Conservation (phyloP, 1,140 invertebrate genomes). For the Lerema accius region DNA sequence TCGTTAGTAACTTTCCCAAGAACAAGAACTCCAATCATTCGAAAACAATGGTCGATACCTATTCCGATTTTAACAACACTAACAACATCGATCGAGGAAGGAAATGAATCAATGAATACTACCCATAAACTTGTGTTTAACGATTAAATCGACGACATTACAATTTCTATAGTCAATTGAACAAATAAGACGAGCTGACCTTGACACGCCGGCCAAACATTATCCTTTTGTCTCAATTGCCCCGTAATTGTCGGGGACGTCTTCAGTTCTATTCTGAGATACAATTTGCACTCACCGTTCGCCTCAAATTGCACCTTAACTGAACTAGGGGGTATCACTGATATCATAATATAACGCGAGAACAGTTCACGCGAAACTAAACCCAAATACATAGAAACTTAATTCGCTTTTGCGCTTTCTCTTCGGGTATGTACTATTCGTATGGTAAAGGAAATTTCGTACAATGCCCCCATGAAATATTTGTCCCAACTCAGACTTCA, state of each 20-base stretch:
- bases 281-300: constrained; percentile 74
- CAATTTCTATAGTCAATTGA: constrained; percentile 75
- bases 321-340: constrained; percentile 46
- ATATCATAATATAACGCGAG: constrained; percentile 5
- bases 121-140: constrained; percentile 31
- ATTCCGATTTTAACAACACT: not conserved
- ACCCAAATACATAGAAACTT: not conserved
- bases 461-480: too few relatives aligned
- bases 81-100: not conserved
- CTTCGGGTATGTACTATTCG: not conserved
- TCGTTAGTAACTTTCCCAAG: too few relatives aligned
- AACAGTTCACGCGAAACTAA: constrained; percentile 9
- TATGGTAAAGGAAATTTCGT: too few relatives aligned
- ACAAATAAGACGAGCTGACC: constrained; percentile 61
- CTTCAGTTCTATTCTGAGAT: constrained; percentile 76
- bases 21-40: too few relatives aligned
- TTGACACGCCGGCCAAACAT: constrained; percentile 79
- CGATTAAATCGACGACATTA: constrained; percentile 62
- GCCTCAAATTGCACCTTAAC: constrained; percentile 75
- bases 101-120: constrained; percentile 19
- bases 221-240: constrained; percentile 82
- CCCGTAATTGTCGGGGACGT: constrained; percentile 73
- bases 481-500: too few relatives aligned
- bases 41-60: too few relatives aligned
- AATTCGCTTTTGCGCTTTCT: not conserved